Evolutionary conservation across 2,888 invertebrate species (phyloP), one percentile per base, ranked within the genome.

Genomic region (Oxyteleia sp.): DNA sequence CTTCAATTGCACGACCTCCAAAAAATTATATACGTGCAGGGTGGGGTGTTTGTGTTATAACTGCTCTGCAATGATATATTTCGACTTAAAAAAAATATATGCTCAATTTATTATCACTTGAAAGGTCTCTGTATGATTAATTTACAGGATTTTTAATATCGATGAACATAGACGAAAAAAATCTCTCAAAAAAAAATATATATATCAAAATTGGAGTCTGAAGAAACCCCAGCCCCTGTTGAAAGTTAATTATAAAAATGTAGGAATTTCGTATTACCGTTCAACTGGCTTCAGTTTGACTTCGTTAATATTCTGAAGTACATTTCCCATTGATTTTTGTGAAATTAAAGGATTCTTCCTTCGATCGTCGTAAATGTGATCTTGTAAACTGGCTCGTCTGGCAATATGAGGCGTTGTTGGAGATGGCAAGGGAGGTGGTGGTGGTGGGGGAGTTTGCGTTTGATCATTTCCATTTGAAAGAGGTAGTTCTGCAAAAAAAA

Each of bases 391-490:
- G 35, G 93, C 92, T 81, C 93, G 88, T 76, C 93, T 88, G 3
- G 93, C 93, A 57, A 93, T 93, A 72, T 93, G 93, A 15, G 93
- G 93, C 15, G 93, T 93, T 10, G 90, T 89, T 10, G 93, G 92
- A 57, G 91, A 90, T 23, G 91, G 91, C 26, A 90, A 87, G 26
- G 92, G 91, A 15, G 92, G 93, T 45, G 92, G 93, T 5, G 89
- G 90, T 1, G 92, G 92, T 0, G 91, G 90, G 7, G 87, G 84
- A 5, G 51, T 45, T 18, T 61, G 45, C 61, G 61, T 20, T 59
- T 75, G 74, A n/a, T 86, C 87, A 59, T 86, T 87, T 68, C 85
- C 88, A 84, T 89, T 90, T 11, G 87, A 80, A 61, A 90, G 74
- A 76, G 84, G 82, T 71, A 79, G 55, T 71, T 85, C 85, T 85